A percentile compares a stretch with the other conserved stretches of the same genome.
Evolutionary conservation across 92 coral and sea anemone species (phyloP).

Genomic region (Epizoanthus stellaris): DNA sequence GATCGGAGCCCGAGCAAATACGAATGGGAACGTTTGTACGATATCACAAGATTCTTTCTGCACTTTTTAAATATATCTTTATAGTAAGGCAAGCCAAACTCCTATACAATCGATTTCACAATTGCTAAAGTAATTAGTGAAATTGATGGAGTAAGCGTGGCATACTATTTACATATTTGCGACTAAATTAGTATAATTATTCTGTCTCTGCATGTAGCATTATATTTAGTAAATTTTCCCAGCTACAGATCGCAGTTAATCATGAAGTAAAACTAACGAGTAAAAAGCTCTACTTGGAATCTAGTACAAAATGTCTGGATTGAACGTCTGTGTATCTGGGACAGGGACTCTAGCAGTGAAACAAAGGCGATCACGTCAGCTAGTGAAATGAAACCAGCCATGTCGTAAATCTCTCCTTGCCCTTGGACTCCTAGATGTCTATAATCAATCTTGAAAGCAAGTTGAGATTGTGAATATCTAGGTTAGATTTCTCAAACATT

Average conservation of each 20-base stretch:
- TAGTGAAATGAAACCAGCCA: slow-evolving; percentile 33
- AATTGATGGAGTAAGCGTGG: slow-evolving; percentile 22
- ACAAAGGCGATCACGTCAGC: slow-evolving; percentile 37
- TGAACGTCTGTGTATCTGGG: too few species aligned
- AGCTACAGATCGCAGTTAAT: neutral
- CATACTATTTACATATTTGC: slow-evolving; percentile 33
- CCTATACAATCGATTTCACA: neutral
- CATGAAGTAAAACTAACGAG: neutral
- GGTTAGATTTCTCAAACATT: slow-evolving; percentile 17
- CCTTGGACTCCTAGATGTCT: neutral
- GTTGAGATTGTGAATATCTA: neutral
- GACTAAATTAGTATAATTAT: slow-evolving; percentile 21
- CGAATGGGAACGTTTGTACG: neutral
- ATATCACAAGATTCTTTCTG: neutral
- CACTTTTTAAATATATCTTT: neutral
- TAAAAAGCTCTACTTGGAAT: neutral
- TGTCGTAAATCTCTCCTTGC: neutral
- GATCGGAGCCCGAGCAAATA: slow-evolving; percentile 17
- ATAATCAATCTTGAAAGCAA: neutral
- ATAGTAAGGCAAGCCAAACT: neutral
- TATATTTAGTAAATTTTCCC: neutral
- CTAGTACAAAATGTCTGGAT: too few species aligned
- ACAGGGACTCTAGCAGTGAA: neutral
- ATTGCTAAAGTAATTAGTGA: slow-evolving; percentile 8
- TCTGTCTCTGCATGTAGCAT: neutral